Base-by-base conservation (phyloP, 2,888 invertebrate genomes). In the Myopa testacea region DNA sequence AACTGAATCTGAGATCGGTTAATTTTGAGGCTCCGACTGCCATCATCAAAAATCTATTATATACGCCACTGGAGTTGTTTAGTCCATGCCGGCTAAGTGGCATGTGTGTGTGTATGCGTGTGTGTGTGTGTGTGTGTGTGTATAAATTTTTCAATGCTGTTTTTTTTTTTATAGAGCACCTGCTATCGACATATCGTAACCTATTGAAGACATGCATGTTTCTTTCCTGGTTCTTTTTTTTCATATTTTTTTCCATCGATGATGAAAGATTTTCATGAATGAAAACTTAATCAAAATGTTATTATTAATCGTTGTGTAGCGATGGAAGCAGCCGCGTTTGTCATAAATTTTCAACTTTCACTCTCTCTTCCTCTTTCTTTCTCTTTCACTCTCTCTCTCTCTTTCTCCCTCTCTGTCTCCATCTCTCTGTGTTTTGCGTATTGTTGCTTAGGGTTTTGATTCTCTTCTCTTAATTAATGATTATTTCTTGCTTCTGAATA, bases 191-290 rank as follows among this genome's bases (percentile, higher is more conserved):
- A 62, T n/a, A 72, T 19, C 40, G 34, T 60, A 14, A 38, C 16
- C 37, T 58, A 16, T 55, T 40, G 37, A 10, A 10, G 67, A 6
- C n/a, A 34, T 37, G 40, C 67, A 34, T 67, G 67, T n/a, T 68
- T 38, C 26, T n/a, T 40, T 3, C 45, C 14, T 8, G 4, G 19
- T n/a, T 72, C 12, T 40, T 40, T 19, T 19, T 58, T 4, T 71
- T 37, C 38, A 37, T 52, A 55, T 58, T 37, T 58, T 71, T 71
- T 55, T 38, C 26, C 37, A 55, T 37, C 8, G 19, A 71, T 71
- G 58, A 58, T 71, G 71, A 71, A 71, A 58, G 40, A 72, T 72
- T 62, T 72, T 72, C 72, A 72, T 72, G 58, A 72, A 72, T 72
- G 72, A 72, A 72, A 14, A 50, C 45, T 69, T 69, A 69, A 72